A percentile compares a stretch with the other conserved stretches of the same genome.
Evolutionary conservation across 2,113 vertebrate genomes (phyloP).

Genomic region (Cygnus buccinator): DNA sequence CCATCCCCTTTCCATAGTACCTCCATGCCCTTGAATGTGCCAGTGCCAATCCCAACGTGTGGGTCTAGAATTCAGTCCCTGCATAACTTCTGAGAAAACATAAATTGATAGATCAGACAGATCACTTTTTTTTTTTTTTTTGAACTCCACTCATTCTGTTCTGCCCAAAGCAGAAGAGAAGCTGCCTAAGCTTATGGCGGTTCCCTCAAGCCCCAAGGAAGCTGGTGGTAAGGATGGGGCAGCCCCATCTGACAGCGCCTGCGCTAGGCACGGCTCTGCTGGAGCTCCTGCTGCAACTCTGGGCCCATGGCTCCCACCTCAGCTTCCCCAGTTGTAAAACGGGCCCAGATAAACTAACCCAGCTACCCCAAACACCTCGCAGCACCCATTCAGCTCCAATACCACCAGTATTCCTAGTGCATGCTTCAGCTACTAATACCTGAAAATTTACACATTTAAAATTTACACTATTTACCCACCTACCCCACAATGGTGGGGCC

Average conservation of each 20-base stretch:
- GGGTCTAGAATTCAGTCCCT: background rate
- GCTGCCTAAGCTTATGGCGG: no score
- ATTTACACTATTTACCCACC: background rate
- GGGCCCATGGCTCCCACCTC: background rate
- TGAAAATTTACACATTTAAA: background rate
- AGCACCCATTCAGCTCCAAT: background rate
- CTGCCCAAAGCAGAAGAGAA: no score
- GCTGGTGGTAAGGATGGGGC: background rate
- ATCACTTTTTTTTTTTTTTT: background rate
- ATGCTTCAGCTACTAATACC: background rate
- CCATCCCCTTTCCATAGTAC: background rate
- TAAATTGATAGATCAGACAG: background rate
- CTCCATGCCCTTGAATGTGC: background rate
- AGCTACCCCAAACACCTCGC: rapidly evolving
- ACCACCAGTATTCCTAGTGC: background rate
- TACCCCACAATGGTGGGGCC: rapidly evolving
- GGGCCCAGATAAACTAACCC: rapidly evolving
- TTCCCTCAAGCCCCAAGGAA: background rate
- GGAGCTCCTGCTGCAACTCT: background rate
- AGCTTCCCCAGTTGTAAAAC: background rate
- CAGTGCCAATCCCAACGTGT: background rate
- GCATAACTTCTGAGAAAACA: background rate
- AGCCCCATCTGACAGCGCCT: no score
- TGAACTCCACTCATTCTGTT: no score
- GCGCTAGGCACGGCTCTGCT: background rate